Percentiles rank a stretch among this genome's conserved stretches.
Evolutionary conservation across 2,797 vertebrate species (phyloP).

Genomic region (Chloroceryle amazona): DNA sequence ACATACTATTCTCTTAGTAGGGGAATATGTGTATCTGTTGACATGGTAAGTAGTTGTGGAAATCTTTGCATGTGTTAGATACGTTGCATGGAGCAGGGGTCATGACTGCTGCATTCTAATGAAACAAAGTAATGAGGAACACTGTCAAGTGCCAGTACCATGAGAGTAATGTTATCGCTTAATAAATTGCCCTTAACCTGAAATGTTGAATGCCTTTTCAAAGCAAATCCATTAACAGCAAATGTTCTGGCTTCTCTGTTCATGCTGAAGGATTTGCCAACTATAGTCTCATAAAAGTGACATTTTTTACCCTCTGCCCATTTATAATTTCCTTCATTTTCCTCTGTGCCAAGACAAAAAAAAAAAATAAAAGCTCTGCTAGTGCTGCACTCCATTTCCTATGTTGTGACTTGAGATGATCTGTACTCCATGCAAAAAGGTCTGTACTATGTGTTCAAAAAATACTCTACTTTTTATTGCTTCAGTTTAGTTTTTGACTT

Average conservation of each 20-base stretch:
- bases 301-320: not conserved
- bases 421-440: not conserved
- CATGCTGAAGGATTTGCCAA: not conserved
- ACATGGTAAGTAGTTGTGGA: not conserved
- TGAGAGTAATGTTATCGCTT: not conserved
- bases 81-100: not conserved
- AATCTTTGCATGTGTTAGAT: fast-evolving
- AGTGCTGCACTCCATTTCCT: not conserved
- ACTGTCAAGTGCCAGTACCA: not conserved
- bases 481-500: not conserved
- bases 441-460: not conserved
- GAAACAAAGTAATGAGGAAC: not conserved
- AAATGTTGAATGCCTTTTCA: not conserved
- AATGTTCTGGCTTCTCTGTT: not conserved
- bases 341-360: not conserved
- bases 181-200: not conserved
- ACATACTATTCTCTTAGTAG: not conserved
- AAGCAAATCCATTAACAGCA: not conserved
- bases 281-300: not conserved
- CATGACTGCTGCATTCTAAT: not conserved
- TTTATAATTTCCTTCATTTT: not conserved
- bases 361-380: not conserved
- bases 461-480: not conserved
- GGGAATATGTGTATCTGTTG: too few relatives aligned
- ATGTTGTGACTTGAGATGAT: not conserved